Evolutionary conservation across 2,888 invertebrate genomes (phyloP).

Genomic region (Idaea biselata): DNA sequence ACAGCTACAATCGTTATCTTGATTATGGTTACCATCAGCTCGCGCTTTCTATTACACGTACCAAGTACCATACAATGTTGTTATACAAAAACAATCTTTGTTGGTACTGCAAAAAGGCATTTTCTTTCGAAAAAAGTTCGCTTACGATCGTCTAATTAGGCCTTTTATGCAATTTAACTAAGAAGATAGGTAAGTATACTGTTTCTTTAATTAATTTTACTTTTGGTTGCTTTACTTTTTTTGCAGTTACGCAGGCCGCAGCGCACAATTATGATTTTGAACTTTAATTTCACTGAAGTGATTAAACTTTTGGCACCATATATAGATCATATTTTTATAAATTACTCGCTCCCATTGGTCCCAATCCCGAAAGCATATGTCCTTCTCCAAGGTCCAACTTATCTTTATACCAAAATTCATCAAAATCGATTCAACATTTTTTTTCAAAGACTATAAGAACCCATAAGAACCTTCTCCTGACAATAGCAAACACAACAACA

Average conservation of each 20-base stretch:
- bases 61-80: neutral
- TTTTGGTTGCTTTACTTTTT: neutral
- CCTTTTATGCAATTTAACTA: neutral
- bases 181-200: neutral
- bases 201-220: neutral
- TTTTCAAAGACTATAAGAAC: too few relatives aligned
- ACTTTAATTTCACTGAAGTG: neutral
- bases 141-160: neutral
- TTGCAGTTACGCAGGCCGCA: neutral
- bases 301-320: too few relatives aligned
- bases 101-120: neutral
- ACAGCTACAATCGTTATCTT: slow-evolving; percentile 14
- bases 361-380: too few relatives aligned
- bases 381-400: too few relatives aligned
- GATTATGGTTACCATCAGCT: slow-evolving; percentile 12
- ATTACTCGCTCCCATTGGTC: too few relatives aligned
- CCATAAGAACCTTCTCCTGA: too few relatives aligned
- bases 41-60: slow-evolving; percentile 17
- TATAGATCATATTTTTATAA: too few relatives aligned
- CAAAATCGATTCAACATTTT: too few relatives aligned
- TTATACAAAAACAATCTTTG: neutral
- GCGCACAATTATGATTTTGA: neutral
- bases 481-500: too few relatives aligned
- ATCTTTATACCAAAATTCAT: too few relatives aligned
- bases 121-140: neutral